Evolutionary conservation across 2,797 vertebrate species (phyloP).

Genomic region (Enoplosus armatus): DNA sequence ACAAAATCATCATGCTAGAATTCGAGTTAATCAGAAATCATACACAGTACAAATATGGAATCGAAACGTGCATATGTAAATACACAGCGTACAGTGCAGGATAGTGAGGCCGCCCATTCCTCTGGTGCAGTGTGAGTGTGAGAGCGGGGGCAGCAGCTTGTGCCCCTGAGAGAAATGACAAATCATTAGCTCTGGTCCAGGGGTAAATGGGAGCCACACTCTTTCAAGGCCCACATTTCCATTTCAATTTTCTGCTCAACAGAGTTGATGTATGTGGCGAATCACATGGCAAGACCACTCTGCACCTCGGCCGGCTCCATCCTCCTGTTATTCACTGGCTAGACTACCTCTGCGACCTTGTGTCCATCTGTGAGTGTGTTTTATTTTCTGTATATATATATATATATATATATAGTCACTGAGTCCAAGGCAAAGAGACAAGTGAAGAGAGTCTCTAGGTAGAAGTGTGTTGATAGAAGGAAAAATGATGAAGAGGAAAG

Average conservation of each 20-base stretch:
- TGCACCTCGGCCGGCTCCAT: conserved; percentile 58
- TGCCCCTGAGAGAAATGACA: conserved; percentile 87
- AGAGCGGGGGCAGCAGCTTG: conserved; percentile 69
- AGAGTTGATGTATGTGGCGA: conserved; percentile 88
- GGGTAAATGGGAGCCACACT: conserved; percentile 82
- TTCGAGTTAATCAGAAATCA: conserved; percentile 9
- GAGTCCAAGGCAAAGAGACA: conserved; percentile 53
- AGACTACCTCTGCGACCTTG: conserved; percentile 80
- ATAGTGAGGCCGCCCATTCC: conserved; percentile 41
- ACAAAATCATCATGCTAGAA: background rate
- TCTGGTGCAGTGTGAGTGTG: conserved; percentile 59
- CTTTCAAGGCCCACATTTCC: conserved; percentile 88
- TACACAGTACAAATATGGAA: background rate
- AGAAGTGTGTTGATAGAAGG: background rate
- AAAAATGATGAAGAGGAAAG: background rate
- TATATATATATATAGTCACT: conserved; percentile 26
- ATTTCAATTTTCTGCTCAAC: conserved; percentile 90
- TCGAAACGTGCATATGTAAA: background rate
- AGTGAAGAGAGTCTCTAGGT: conserved; percentile 27
- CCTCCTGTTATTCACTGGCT: conserved; percentile 77
- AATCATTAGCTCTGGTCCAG: conserved; percentile 84
- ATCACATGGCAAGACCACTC: conserved; percentile 75
- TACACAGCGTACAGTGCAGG: conserved; percentile 1
- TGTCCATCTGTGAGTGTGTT: conserved; percentile 41
- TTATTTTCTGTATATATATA: background rate